Percentiles rank a stretch among this genome's conserved stretches.
Conservation (phyloP, 2,888 invertebrate species). For the Caenorhabditis sp. region DNA sequence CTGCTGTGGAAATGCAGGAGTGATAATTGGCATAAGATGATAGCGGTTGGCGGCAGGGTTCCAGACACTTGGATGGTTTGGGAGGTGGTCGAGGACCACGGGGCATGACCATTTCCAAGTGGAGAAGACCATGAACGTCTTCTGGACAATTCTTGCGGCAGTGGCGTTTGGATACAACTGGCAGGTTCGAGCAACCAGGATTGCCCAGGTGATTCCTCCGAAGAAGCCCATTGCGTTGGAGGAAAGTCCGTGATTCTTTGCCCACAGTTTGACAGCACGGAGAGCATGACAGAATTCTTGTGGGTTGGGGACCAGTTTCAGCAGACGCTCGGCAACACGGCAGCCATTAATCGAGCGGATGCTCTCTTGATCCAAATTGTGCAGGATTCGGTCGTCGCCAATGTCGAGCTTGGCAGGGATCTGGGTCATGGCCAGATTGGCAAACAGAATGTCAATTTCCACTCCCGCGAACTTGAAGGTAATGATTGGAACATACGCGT, state of each 20-base stretch:
- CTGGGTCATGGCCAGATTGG: conserved; percentile 91
- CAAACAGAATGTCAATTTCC: conserved; percentile 97
- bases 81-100: no score
- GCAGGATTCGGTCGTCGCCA: conserved; percentile 92
- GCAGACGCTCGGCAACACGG: conserved; percentile 97
- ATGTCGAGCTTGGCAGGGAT: conserved; percentile 91
- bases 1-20: conserved; percentile 99
- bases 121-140: conserved; percentile 98
- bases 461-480: conserved; percentile 99
- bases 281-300: conserved; percentile 95
- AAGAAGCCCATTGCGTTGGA: conserved; percentile 98
- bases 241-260: conserved; percentile 88
- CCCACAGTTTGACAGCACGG: conserved; percentile 91
- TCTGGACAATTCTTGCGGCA: conserved; percentile 95
- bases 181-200: conserved; percentile 97
- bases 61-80: conserved; percentile 94
- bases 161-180: conserved; percentile 98
- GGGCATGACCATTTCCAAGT: conserved; percentile 99
- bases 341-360: conserved; percentile 88
- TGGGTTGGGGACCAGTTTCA: conserved; percentile 95
- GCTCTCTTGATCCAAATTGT: conserved; percentile 96
- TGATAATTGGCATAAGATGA: conserved; percentile 99
- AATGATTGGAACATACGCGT: conserved; percentile 98
- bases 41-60: conserved; percentile 88
- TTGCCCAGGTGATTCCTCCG: conserved; percentile 97